These are phyloP conservation scores for Harpagus bidentatus DNA, from an alignment of 2,113 vertebrate species.

Conservation along the genomic window DNA sequence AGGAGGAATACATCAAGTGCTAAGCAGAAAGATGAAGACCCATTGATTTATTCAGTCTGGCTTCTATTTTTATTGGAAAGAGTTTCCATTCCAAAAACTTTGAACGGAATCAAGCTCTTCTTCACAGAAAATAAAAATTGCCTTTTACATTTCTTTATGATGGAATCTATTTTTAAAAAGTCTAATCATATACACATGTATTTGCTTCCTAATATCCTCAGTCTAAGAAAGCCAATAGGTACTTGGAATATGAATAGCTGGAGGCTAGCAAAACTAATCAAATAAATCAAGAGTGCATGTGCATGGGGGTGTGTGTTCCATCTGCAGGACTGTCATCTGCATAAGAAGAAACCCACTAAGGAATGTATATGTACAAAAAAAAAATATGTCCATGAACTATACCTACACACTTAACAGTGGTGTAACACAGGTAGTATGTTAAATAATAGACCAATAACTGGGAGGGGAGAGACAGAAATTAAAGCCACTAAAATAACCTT, in stretches of 20 bases:
- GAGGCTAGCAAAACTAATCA: background rate
- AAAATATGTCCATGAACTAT: background rate
- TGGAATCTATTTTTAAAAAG: background rate
- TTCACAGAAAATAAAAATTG: background rate
- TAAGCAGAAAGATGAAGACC: background rate
- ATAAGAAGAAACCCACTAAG: background rate
- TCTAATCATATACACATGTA: background rate
- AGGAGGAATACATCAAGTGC: slow-evolving; percentile 37
- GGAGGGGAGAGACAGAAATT: background rate
- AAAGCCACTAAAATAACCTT: background rate
- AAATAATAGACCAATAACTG: background rate
- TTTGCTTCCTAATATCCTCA: background rate
- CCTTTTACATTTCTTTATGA: background rate
- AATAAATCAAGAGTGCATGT: background rate
- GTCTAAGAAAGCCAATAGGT: background rate
- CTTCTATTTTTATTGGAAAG: background rate
- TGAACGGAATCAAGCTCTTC: background rate
- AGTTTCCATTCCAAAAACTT: background rate
- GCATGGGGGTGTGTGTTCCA: background rate
- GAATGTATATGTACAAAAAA: background rate
- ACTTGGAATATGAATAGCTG: background rate
- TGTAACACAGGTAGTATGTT: background rate
- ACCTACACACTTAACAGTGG: background rate
- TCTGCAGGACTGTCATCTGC: background rate
- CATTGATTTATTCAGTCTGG: background rate